A percentile compares a stretch with the other conserved stretches of the same genome.
Conservation (phyloP, 2,113 vertebrate species). For the Scartelaos histophorus region DNA sequence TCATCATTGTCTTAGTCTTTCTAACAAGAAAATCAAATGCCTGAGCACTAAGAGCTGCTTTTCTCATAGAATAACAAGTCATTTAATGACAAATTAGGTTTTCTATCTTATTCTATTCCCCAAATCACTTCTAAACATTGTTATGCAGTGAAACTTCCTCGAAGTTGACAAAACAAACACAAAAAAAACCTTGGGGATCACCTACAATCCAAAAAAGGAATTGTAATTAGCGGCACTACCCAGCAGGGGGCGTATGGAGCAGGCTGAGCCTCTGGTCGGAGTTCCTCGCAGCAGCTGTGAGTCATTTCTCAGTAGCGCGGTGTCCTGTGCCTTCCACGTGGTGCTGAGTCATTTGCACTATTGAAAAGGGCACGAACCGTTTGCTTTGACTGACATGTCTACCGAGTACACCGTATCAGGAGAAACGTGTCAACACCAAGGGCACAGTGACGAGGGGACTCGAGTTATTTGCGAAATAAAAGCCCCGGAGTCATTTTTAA, state of each 20-base stretch:
- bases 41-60: no score
- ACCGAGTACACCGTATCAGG: constrained; percentile 38
- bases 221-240: neutral
- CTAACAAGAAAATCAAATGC: no score
- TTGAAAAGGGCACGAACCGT: constrained; percentile 39
- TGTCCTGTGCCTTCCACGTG: constrained; percentile 60
- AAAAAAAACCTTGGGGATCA: neutral
- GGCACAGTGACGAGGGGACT: constrained; percentile 8
- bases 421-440: constrained; percentile 4
- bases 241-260: constrained; percentile 55
- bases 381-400: constrained; percentile 28
- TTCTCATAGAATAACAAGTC: no score
- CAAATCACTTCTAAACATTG: neutral
- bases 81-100: no score
- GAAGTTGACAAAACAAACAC: neutral
- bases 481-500: constrained; percentile 52
- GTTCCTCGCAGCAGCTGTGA: constrained; percentile 30
- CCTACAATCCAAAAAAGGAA: neutral
- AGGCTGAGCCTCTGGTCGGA: constrained; percentile 9
- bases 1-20: no score
- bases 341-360: constrained; percentile 56
- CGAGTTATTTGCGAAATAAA: neutral
- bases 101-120: no score
- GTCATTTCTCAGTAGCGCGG: constrained; percentile 50
- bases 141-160: neutral